A percentile compares a stretch with the other conserved stretches of the same genome.
These are phyloP conservation scores for Cherax destructor DNA, from an alignment of 1,140 invertebrate species.

Conservation along the genomic window DNA sequence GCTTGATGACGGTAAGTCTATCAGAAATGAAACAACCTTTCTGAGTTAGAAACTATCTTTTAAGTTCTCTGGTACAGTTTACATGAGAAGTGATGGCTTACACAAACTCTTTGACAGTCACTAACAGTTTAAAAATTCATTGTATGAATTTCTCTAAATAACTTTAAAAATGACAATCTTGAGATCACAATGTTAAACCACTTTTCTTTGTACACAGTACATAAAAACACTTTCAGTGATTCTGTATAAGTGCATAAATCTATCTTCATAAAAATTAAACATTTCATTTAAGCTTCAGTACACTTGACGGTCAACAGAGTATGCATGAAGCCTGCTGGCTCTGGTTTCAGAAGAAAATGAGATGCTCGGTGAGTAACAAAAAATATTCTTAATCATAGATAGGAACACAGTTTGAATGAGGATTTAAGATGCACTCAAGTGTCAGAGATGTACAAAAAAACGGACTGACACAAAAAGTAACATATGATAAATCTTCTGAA, in stretches of 20 bases:
- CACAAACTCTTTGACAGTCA: slow-evolving; percentile 66
- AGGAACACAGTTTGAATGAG: slow-evolving; percentile 67
- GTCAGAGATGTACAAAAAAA: slow-evolving; percentile 25
- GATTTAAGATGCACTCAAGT: slow-evolving; percentile 64
- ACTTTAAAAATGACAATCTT: slow-evolving; percentile 69
- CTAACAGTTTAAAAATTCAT: slow-evolving; percentile 68
- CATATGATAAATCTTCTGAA: slow-evolving; percentile 43
- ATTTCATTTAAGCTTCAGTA: slow-evolving; percentile 66
- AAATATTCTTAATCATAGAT: slow-evolving; percentile 64
- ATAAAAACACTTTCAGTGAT: slow-evolving; percentile 69
- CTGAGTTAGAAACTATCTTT: slow-evolving; percentile 70
- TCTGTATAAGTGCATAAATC: slow-evolving; percentile 63
- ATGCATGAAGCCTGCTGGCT: slow-evolving; percentile 64
- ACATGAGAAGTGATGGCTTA: slow-evolving; percentile 69
- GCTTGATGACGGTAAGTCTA: neutral
- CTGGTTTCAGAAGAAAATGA: slow-evolving; percentile 59
- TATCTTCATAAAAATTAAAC: slow-evolving; percentile 66
- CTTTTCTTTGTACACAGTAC: slow-evolving; percentile 68
- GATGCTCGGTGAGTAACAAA: slow-evolving; percentile 38
- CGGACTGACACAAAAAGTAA: slow-evolving; percentile 13
- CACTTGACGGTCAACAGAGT: slow-evolving; percentile 69
- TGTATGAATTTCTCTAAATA: slow-evolving; percentile 66
- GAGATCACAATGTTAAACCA: slow-evolving; percentile 66
- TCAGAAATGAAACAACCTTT: slow-evolving; percentile 32
- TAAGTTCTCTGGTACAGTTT: slow-evolving; percentile 70